These are phyloP conservation scores for Drosophila hamatofila DNA, from an alignment of 2,888 invertebrate genomes.

Conservation along the genomic window DNA sequence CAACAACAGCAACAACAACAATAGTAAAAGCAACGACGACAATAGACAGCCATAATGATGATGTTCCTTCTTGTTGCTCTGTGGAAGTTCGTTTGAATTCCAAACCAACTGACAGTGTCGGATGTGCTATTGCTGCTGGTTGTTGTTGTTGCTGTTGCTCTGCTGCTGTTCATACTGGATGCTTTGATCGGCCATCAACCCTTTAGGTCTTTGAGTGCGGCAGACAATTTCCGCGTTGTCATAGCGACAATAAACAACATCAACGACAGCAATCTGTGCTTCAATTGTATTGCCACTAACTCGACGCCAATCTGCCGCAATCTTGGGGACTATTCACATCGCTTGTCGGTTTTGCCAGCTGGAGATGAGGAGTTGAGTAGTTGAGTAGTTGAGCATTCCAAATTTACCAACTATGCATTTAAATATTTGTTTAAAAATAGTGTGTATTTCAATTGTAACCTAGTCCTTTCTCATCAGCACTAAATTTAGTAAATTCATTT, in stretches of 20 bases:
- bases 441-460: no score
- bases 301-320: conserved; percentile 66
- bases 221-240: conserved; percentile 77
- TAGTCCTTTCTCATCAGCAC: background rate
- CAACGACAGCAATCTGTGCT: conserved; percentile 36
- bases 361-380: conserved; percentile 9
- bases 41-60: conserved; percentile 73
- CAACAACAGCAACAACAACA: conserved; percentile 12
- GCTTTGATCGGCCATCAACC: conserved; percentile 52
- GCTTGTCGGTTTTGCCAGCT: conserved; percentile 26
- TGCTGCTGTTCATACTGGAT: conserved; percentile 29
- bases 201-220: conserved; percentile 51
- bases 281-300: conserved; percentile 69
- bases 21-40: conserved; percentile 29
- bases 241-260: conserved; percentile 63
- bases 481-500: background rate
- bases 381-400: conserved; percentile 3
- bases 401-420: background rate
- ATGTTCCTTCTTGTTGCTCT: conserved; percentile 54
- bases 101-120: conserved; percentile 61
- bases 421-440: no score
- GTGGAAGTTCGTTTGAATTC: conserved; percentile 51
- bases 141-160: conserved; percentile 34
- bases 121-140: conserved; percentile 59
- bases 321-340: conserved; percentile 51